Evolutionary conservation across 2,888 invertebrate genomes (phyloP), one percentile per base, ranked within the genome.

Genomic region (Aporophyla nigra): DNA sequence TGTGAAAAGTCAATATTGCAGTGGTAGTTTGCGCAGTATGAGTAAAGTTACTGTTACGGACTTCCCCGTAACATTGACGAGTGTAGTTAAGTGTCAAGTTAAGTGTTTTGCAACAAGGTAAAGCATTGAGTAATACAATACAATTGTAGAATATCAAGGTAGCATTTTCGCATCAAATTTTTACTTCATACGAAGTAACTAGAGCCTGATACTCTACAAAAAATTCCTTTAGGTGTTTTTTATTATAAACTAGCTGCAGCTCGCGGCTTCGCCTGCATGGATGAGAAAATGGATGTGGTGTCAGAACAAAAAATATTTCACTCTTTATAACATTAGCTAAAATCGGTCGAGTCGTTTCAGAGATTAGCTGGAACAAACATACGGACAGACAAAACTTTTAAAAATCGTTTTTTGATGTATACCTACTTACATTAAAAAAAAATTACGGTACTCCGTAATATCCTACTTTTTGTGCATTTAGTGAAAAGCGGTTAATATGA

Each of bases 11-110:
- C 12, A 72, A 59, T 12, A 74, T 2, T 21, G 21, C n/a, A 43
- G 51, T 43, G 40, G 21, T 43, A 43, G 24, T 59, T 58, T 59
- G 27, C n/a, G 27, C 24, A 33, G 6, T 21, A 74, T 21, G 72
- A 59, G 27, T 27, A 27, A 58, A 40, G 24, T 40, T 72, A n/a
- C 12, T 12, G 5, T 7, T 74, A 16, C 24, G 40, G 73, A 74
- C 51, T 72, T 72, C 73, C 51, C 73, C 59, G 43, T 1, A 24
- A 40, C n/a, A 16, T 43, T 10, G 27, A 72, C 27, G 49, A 70
- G 1, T 71, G 14, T 43, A 27, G 54, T 54, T 68, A 5, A 46
- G 21, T n/a, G 46, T 70, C 12, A 33, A 33, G 33, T 33, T 33
- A 33, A 33, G 33, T 33, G 33, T 33, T 33, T 33, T 56, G 19